A percentile compares a stretch with the other conserved stretches of the same genome.
Conservation (phyloP, 2,888 invertebrate genomes). For the Acleris literana region DNA sequence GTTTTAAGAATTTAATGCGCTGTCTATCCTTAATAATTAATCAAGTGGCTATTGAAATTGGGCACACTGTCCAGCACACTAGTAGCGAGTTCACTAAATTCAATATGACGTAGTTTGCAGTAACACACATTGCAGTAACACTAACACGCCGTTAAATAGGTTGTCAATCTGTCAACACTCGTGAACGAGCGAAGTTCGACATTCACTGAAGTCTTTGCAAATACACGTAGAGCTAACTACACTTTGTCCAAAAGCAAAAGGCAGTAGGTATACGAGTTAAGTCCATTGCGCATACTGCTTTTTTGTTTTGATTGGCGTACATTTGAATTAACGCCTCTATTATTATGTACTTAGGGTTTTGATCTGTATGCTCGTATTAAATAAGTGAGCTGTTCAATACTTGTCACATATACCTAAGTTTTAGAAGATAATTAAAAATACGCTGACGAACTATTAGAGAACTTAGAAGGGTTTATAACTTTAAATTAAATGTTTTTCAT, state of each 20-base stretch:
- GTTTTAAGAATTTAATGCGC: no score
- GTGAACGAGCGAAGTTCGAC: slow-evolving; percentile 20
- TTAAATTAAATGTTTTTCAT: slow-evolving; percentile 9
- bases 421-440: slow-evolving; percentile 7
- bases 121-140: background rate
- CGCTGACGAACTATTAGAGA: slow-evolving; percentile 3
- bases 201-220: slow-evolving; percentile 11
- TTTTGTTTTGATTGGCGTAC: no score
- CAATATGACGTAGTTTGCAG: slow-evolving; percentile 1
- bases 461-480: slow-evolving; percentile 13
- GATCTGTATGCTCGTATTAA: background rate
- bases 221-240: background rate
- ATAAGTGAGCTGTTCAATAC: slow-evolving; percentile 2
- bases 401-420: slow-evolving; percentile 19
- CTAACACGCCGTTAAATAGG: slow-evolving; percentile 19
- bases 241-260: no score
- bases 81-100: background rate
- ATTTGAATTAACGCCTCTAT: background rate
- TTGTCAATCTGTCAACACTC: slow-evolving; percentile 25
- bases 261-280: no score
- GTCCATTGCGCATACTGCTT: no score
- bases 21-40: no score
- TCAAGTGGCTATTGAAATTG: no score
- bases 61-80: no score
- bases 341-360: background rate